Conservation (phyloP, 2,888 invertebrate genomes). For the Metopia argyrocephala region DNA sequence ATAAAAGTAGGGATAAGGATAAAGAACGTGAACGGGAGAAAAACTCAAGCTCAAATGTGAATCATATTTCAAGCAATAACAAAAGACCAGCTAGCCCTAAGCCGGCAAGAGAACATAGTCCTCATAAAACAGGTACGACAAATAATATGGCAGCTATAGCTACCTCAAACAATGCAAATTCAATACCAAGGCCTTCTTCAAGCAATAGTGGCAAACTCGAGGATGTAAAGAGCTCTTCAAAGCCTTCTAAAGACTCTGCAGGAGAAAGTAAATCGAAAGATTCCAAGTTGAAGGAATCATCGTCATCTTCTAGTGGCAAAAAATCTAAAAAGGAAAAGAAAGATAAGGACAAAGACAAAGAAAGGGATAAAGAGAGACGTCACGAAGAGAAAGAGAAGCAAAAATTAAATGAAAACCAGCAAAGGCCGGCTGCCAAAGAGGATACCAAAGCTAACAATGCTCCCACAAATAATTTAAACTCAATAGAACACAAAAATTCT, state of each 20-base stretch:
- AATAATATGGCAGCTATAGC: conserved; percentile 9
- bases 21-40: conserved; percentile 78
- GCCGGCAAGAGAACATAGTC: conserved; percentile 46
- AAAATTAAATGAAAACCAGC: conserved; percentile 47
- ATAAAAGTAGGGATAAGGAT: conserved; percentile 81
- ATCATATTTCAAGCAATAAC: conserved; percentile 18
- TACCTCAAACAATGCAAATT: conserved; percentile 15
- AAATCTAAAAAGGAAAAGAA: conserved; percentile 81
- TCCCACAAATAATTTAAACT: conserved; percentile 21
- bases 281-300: conserved; percentile 69
- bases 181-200: conserved; percentile 75
- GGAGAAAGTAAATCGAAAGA: conserved; percentile 67
- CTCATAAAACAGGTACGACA: conserved; percentile 65
- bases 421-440: conserved; percentile 52
- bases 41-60: neutral
- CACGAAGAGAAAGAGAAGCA: conserved; percentile 75
- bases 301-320: conserved; percentile 74
- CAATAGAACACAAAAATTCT: conserved; percentile 51
- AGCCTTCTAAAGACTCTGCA: conserved; percentile 64
- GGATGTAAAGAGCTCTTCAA: conserved; percentile 66
- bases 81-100: conserved; percentile 50
- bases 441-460: conserved; percentile 58
- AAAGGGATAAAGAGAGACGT: conserved; percentile 80
- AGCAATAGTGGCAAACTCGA: conserved; percentile 64
- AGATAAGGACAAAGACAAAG: conserved; percentile 83